Percentiles rank a stretch among this genome's conserved stretches.
These are phyloP conservation scores for Prinia subflava DNA, from an alignment of 2,113 vertebrate genomes.

Conservation along the genomic window DNA sequence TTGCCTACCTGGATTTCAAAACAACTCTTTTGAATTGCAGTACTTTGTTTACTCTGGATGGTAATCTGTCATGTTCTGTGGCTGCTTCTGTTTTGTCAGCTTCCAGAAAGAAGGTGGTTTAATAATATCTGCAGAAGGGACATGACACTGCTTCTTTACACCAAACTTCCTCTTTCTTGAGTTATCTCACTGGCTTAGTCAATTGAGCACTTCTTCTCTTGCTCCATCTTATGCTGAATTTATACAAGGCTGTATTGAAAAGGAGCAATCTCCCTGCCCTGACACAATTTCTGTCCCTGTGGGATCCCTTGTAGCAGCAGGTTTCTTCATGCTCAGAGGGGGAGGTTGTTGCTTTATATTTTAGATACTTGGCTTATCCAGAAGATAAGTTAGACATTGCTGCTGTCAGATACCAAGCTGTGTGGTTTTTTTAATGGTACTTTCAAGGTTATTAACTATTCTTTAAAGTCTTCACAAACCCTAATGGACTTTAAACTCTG, in stretches of 20 bases:
- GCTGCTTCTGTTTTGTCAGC: neutral
- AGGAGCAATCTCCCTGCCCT: neutral
- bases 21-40: neutral
- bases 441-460: neutral
- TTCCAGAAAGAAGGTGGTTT: neutral
- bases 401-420: neutral
- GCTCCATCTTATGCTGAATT: neutral
- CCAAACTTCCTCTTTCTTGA: neutral
- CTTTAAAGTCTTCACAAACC: neutral
- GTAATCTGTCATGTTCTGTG: neutral
- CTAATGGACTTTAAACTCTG: neutral
- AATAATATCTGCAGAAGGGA: neutral
- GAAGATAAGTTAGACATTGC: neutral
- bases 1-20: neutral
- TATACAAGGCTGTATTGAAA: neutral
- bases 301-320: neutral
- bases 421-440: neutral
- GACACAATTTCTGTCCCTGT: rapidly evolving
- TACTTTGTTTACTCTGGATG: neutral
- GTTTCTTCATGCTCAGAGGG: neutral
- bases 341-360: neutral
- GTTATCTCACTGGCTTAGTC: neutral
- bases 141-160: neutral
- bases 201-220: neutral
- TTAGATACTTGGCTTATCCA: neutral